A percentile compares a stretch with the other conserved stretches of the same genome.
These are phyloP conservation scores for Microplitis deprimator DNA, from an alignment of 2,888 invertebrate species.

Conservation along the genomic window DNA sequence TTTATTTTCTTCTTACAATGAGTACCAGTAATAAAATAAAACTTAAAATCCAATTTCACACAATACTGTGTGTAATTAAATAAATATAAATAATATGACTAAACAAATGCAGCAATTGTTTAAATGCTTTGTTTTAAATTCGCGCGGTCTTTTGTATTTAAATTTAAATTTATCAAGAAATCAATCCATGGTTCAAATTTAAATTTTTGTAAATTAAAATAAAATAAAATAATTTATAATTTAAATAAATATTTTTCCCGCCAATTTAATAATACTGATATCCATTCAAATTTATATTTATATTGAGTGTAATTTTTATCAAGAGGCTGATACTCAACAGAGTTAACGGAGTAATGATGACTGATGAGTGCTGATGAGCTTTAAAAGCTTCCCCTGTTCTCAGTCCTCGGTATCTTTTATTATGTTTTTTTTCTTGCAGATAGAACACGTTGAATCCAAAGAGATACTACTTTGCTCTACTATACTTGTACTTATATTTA, in stretches of 20 bases:
- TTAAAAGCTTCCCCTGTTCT: not conserved
- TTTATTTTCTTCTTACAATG: not conserved
- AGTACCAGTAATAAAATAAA: not conserved
- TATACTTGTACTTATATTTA: not conserved
- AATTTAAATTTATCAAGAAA: not conserved
- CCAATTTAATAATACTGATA: not conserved
- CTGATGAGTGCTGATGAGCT: not conserved
- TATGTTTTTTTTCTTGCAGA: not conserved
- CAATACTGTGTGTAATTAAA: not conserved
- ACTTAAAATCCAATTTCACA: not conserved
- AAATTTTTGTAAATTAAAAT: not conserved
- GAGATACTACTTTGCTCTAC: not conserved
- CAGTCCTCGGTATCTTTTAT: not conserved
- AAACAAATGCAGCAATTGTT: not conserved
- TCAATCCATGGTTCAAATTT: not conserved
- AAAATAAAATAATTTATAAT: not conserved
- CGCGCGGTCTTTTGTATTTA: no score
- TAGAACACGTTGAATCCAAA: not conserved
- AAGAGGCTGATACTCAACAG: not conserved
- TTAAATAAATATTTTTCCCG: not conserved
- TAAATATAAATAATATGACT: not conserved
- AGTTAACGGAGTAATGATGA: slow-evolving; percentile 1
- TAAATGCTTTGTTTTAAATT: no score
- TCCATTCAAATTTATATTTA: not conserved
- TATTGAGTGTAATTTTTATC: not conserved